Conservation (phyloP, 2,113 vertebrate species). For the Oxygymnocypris stewartii region DNA sequence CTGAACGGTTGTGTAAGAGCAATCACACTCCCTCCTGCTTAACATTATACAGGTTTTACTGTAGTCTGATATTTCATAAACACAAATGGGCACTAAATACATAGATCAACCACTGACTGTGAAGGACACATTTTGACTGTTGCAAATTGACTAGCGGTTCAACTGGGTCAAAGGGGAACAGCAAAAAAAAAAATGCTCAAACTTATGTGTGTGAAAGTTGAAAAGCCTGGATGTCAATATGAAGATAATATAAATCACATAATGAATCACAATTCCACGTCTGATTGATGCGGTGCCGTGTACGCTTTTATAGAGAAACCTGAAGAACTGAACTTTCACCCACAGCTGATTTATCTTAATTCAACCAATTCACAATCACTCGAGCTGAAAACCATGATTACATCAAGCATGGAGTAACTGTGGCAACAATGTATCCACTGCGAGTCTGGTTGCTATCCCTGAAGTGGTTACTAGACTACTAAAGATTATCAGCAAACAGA, state of each 20-base stretch:
- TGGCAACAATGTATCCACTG: neutral
- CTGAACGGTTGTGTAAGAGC: neutral
- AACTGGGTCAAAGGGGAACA: slow-evolving; percentile 43
- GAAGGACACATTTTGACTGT: neutral
- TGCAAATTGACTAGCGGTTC: neutral
- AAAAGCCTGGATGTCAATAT: neutral
- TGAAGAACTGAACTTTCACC: neutral
- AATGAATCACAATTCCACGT: neutral
- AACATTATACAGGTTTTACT: neutral
- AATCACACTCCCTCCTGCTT: neutral
- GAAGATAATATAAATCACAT: neutral
- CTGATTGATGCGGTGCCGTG: neutral
- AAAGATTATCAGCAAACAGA: neutral
- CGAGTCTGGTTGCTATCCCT: neutral
- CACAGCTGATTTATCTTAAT: neutral
- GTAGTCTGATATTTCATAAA: slow-evolving; percentile 1
- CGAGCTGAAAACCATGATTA: neutral
- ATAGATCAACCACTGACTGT: slow-evolving; percentile 3
- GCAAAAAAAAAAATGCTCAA: neutral
- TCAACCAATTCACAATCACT: neutral
- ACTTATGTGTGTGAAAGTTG: neutral
- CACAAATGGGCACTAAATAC: neutral
- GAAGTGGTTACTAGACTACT: neutral
- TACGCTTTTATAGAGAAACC: neutral
- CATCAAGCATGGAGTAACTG: neutral